phyloP scores from a whole-genome alignment of 2,888 invertebrate species.

The Nysson spinosus region DNA sequence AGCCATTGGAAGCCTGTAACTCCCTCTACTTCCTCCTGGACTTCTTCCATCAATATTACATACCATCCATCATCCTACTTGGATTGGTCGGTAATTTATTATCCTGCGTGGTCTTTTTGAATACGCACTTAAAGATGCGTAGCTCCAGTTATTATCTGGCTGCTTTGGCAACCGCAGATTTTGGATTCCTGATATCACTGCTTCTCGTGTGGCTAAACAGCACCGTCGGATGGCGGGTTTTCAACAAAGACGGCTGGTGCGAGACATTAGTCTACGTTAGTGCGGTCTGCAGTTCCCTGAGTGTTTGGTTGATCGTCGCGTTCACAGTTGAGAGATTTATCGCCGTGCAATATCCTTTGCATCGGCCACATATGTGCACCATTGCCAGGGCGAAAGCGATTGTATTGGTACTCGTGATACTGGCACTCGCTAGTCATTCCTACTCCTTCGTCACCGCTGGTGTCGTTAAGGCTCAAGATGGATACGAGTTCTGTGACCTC shows the following conservation, averaged over 20 bases:
- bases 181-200: constrained; percentile 80
- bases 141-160: constrained; percentile 83
- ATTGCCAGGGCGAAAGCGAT: constrained; percentile 81
- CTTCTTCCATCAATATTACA: constrained; percentile 80
- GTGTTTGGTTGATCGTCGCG: constrained; percentile 85
- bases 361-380: constrained; percentile 81
- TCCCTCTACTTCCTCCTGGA: constrained; percentile 74
- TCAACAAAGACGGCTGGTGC: constrained; percentile 81
- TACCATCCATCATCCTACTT: constrained; percentile 80
- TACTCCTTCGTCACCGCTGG: constrained; percentile 78
- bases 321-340: constrained; percentile 85
- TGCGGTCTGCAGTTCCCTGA: constrained; percentile 81
- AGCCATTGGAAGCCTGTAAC: constrained; percentile 60
- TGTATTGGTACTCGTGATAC: constrained; percentile 76
- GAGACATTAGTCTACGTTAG: constrained; percentile 79
- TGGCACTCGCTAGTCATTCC: constrained; percentile 77
- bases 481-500: constrained; percentile 78
- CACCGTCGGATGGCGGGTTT: constrained; percentile 77
- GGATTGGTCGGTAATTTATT: constrained; percentile 82
- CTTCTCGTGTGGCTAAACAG: constrained; percentile 80
- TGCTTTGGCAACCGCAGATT: constrained; percentile 81
- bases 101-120: constrained; percentile 81
- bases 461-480: constrained; percentile 67
- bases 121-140: constrained; percentile 81
- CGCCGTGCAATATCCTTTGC: constrained; percentile 82